Evolutionary conservation across 2,113 vertebrate genomes (phyloP).

Genomic region (Erpornis zantholeuca): DNA sequence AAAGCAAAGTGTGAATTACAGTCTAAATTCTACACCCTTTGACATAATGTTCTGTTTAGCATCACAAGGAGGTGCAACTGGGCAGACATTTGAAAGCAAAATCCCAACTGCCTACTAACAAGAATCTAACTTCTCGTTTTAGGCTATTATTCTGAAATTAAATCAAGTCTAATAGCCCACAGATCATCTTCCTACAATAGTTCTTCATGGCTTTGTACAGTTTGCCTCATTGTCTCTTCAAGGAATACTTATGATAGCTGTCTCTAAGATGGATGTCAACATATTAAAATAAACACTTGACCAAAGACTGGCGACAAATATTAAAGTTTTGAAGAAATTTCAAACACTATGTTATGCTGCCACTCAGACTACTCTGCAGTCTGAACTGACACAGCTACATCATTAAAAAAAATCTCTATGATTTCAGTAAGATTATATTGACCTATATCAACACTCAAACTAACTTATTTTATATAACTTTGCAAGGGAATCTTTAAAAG

Average conservation of each 20-base stretch:
- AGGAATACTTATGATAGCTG: background rate
- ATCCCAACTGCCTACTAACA: background rate
- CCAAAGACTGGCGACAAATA: background rate
- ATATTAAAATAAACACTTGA: background rate
- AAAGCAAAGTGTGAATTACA: background rate
- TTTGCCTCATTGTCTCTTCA: background rate
- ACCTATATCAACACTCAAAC: background rate
- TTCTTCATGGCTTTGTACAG: background rate
- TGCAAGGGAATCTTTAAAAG: background rate
- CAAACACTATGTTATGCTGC: too few species aligned
- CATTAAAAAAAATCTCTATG: background rate
- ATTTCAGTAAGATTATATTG: background rate
- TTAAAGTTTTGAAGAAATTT: background rate
- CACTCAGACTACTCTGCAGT: background rate
- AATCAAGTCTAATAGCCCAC: background rate
- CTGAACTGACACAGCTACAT: background rate
- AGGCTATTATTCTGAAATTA: background rate
- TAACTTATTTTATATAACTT: background rate
- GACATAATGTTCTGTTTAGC: background rate
- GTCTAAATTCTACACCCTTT: background rate
- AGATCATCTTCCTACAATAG: background rate
- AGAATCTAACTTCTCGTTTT: background rate
- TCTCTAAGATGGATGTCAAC: background rate
- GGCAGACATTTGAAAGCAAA: background rate
- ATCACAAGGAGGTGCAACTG: background rate